Conservation (phyloP, 1,140 invertebrate species). For the Drosophila fuyamai region DNA sequence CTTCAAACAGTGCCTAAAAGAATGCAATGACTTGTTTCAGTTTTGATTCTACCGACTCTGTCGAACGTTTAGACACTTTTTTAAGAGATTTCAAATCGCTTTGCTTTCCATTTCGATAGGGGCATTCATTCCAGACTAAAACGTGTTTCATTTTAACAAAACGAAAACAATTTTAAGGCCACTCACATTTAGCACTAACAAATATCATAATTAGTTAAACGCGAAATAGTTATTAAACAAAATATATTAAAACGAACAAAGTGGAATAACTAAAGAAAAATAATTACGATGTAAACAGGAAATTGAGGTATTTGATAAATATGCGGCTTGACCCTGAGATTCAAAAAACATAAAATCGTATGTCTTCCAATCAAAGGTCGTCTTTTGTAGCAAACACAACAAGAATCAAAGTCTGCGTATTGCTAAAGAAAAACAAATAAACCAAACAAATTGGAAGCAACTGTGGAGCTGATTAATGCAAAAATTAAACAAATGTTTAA, state of each 20-base stretch:
- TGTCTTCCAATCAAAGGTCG: slow-evolving; percentile 85
- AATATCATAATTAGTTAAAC: slow-evolving; percentile 76
- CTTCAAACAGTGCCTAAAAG: background rate
- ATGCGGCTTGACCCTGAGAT: slow-evolving; percentile 84
- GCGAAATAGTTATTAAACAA: slow-evolving; percentile 68
- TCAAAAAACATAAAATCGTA: slow-evolving; percentile 84
- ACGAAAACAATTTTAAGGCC: slow-evolving; percentile 48
- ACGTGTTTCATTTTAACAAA: slow-evolving; percentile 69
- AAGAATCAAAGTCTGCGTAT: slow-evolving; percentile 82
- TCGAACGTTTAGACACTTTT: background rate
- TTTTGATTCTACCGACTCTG: too few species aligned
- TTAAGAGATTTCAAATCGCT: background rate
- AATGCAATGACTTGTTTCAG: background rate
- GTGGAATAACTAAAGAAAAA: slow-evolving; percentile 42
- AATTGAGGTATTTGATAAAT: slow-evolving; percentile 63
- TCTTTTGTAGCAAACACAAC: slow-evolving; percentile 84
- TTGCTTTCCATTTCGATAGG: background rate
- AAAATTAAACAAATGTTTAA: slow-evolving; percentile 28
- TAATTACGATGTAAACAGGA: slow-evolving; percentile 55
- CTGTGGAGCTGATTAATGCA: slow-evolving; percentile 58
- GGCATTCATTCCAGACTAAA: slow-evolving; percentile 7
- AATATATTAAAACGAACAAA: slow-evolving; percentile 59
- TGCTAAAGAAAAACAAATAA: slow-evolving; percentile 63
- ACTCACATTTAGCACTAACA: slow-evolving; percentile 70
- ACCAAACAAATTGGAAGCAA: slow-evolving; percentile 59